Evolutionary conservation across 2,113 vertebrate genomes (phyloP), one percentile per base, ranked within the genome.

Genomic region (Anguilla japonica): DNA sequence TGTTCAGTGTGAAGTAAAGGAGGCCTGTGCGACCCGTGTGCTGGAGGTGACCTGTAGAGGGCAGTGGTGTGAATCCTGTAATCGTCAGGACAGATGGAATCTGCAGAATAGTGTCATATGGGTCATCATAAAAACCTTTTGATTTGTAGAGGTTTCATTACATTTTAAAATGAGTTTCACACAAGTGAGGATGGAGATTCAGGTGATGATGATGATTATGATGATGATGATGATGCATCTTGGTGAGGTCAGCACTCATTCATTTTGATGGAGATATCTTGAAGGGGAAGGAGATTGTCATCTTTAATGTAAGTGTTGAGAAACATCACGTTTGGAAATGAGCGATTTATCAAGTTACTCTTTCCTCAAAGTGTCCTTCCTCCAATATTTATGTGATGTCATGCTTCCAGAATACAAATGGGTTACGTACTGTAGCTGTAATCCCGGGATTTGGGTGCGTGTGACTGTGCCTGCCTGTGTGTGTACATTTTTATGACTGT

Each of bases 321-420:
- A 92, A 93, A 92, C 90, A 90, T 93, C 92, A 93, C 93, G 91
- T 95, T 92, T 95, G 91, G 43, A 93, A 93, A 93, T 85, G 88
- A 85, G 82, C 91, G 91, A 91, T 93, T 95, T 92, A 92, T 90
- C 92, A 83, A 84, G 89, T 92, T 89, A 89, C 91, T 85, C 84
- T 91, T 88, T 88, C 39, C 91, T 90, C 87, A 87, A 90, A 84
- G 91, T 92, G 92, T 93, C 93, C 92, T 94, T 93, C 92, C 89
- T 94, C 91, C 91, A 95, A 94, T 94, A 95, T 95, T 95, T 94
- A 94, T 93, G 92, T 91, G 93, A 92, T 91, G 88, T 41, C 90
- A 15, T 84, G 86, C 82, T 22, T 88, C 88, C 89, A 0, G 92
- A 91, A 94, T 95, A 93, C 92, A 92, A 93, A 95, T 94, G 88